Evolutionary conservation across 2,888 invertebrate species (phyloP).

Genomic region (Stenchaetothrips biformis): DNA sequence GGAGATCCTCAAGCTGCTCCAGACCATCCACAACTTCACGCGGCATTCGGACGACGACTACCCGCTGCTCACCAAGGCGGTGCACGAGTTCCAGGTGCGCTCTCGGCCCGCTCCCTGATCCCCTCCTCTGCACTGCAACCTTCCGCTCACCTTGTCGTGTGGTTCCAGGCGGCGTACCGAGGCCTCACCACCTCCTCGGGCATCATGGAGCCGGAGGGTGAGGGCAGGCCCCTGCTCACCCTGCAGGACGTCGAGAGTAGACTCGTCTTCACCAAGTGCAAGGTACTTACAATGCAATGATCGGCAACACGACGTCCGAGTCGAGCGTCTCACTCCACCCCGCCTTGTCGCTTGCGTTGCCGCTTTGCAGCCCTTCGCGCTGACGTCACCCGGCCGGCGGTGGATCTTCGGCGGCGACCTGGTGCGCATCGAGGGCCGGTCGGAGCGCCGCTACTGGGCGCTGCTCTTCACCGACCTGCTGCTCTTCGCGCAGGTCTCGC

Average conservation of each 20-base stretch:
- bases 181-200: constrained; percentile 80
- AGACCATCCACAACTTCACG: constrained; percentile 50
- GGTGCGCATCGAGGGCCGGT: constrained; percentile 74
- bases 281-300: constrained; percentile 48
- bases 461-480: constrained; percentile 77
- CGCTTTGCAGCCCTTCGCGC: constrained; percentile 64
- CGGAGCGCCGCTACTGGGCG: constrained; percentile 79
- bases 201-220: constrained; percentile 78
- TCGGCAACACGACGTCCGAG: too few species aligned
- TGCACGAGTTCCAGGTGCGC: constrained; percentile 49
- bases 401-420: constrained; percentile 88
- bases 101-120: too few species aligned
- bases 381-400: constrained; percentile 76
- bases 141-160: constrained; percentile 8
- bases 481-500: constrained; percentile 78
- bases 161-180: constrained; percentile 53
- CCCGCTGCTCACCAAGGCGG: constrained; percentile 48
- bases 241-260: constrained; percentile 81
- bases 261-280: constrained; percentile 85
- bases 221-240: constrained; percentile 74
- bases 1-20: constrained; percentile 57
- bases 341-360: constrained; percentile 27
- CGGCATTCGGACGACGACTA: constrained; percentile 50
- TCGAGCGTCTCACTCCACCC: neutral
- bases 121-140: too few species aligned